Evolutionary conservation across 2,797 vertebrate species (phyloP).

Genomic region (Sylvilagus floridanus): DNA sequence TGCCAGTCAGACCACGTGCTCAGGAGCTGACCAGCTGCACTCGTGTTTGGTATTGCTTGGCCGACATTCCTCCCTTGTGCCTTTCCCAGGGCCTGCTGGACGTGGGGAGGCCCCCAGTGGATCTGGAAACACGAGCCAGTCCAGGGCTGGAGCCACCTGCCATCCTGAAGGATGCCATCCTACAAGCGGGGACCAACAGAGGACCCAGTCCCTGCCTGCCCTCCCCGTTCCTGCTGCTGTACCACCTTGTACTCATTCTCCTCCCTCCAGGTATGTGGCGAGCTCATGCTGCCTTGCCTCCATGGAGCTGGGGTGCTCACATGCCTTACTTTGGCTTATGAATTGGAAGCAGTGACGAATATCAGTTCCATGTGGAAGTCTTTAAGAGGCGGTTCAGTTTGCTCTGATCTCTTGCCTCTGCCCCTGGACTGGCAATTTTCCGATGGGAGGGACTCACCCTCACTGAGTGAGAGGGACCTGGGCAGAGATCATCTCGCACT

Average conservation of each 20-base stretch:
- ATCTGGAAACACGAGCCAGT: neutral
- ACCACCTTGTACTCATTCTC: neutral
- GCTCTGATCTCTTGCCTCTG: neutral
- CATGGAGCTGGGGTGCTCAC: neutral
- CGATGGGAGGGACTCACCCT: neutral
- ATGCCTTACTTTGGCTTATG: neutral
- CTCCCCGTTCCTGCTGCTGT: accelerated
- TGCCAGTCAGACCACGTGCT: conserved; percentile 85
- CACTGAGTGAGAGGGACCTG: neutral
- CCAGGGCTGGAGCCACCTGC: conserved; percentile 29
- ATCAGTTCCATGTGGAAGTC: neutral
- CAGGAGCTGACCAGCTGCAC: conserved; percentile 91
- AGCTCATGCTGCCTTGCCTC: neutral
- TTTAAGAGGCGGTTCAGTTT: neutral
- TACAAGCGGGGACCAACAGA: neutral
- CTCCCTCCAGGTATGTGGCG: neutral
- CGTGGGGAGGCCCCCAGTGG: conserved; percentile 81
- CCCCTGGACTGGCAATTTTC: neutral
- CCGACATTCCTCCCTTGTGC: conserved; percentile 93
- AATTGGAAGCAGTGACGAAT: neutral
- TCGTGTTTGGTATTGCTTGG: conserved; percentile 94
- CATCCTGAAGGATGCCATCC: neutral
- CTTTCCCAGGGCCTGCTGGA: conserved; percentile 88
- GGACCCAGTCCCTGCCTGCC: neutral
- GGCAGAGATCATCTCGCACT: neutral